Base-by-base conservation (phyloP, 2,797 vertebrate species). In the Neosilurus hyrtlii region DNA sequence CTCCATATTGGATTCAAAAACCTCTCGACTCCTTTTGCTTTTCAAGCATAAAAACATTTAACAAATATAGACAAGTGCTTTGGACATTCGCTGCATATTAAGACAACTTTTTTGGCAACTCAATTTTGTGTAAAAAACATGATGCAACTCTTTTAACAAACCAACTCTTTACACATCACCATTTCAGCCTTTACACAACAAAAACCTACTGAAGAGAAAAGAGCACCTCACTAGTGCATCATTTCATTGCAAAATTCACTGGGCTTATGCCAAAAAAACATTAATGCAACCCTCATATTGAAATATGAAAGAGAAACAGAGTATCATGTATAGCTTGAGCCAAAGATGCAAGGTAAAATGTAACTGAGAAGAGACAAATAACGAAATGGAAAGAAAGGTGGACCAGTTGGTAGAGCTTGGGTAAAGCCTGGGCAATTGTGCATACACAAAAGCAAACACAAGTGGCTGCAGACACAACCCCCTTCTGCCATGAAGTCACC, bases 401-500 rank as follows among this genome's bases (percentile, higher is more conserved):
- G 24, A 75, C 22, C 73, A 54, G 83, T 82, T 86, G 83, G 77
- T 74, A 87, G 81, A 54, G 71, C 52, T 43, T 82, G 81, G 72
- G 68, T 81, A 76, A 82, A 84, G 72, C 63, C 65, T 63, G 83
- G 67, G 51, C 82, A 86, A 87, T 87, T 85, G 81, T 75, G 65
- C 73, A 61, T 74, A 68, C 75, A 84, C 78, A 86, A 88, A 89
- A 57, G 80, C 83, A 85, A 88, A 85, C 59, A 86, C 62, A 71
- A 86, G 85, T 85, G 85, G n/a, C 43, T 82, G 68, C 49, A 78
- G 67, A 56, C 68, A 67, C 52, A 82, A 37, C 75, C 75, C 61
- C 62, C 80, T 35, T 71, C 79, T 85, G 80, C 81, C 84, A 81
- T 85, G 85, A 84, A 84, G 80, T 79, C 74, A 79, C 88, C 89